Evolutionary conservation across 2,113 vertebrate species (phyloP).

Genomic region (Protobothrops flavoviridis): DNA sequence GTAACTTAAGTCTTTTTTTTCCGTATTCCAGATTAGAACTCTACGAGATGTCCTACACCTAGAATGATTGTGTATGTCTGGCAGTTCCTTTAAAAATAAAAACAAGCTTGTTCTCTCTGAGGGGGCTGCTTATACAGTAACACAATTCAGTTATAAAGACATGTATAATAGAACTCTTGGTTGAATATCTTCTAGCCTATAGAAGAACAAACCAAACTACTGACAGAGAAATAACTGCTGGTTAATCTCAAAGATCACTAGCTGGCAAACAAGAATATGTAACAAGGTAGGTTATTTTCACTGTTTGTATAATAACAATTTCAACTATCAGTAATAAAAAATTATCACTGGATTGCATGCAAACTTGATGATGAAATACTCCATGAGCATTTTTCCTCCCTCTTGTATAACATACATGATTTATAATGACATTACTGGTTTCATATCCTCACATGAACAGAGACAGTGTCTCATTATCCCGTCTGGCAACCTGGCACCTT

Average conservation of each 20-base stretch:
- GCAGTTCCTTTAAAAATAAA: constrained; percentile 26
- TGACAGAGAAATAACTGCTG: constrained; percentile 15
- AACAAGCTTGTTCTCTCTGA: neutral
- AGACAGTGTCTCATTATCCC: neutral
- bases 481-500: neutral
- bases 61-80: neutral
- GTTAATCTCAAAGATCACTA: constrained; percentile 30
- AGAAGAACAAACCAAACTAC: neutral
- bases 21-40: neutral
- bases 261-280: constrained; percentile 33
- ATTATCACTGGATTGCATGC: constrained; percentile 12
- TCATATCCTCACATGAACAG: neutral
- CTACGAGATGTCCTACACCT: neutral
- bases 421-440: neutral
- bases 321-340: constrained; percentile 17
- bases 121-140: neutral
- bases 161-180: neutral
- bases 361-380: constrained; percentile 7
- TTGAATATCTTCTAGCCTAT: neutral
- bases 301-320: neutral
- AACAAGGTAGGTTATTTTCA: constrained; percentile 44
- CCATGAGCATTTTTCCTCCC: neutral
- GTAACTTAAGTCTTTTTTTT: neutral
- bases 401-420: neutral
- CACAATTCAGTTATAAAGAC: constrained; percentile 17